Conservation (phyloP, 2,888 invertebrate species). For the Cryptocephalus moraei region DNA sequence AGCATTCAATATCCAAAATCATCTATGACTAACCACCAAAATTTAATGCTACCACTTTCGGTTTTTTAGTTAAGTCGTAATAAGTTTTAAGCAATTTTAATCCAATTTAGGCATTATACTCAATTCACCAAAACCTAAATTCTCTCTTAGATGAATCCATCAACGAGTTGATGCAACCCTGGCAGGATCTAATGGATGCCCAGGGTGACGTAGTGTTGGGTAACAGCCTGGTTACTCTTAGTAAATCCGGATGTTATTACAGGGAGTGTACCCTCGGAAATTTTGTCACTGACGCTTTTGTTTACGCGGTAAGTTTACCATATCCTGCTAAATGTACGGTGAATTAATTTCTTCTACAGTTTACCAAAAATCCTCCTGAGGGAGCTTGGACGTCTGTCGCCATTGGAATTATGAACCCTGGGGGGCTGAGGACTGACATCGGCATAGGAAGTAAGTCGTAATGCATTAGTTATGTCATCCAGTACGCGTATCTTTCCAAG, state of each 20-base stretch:
- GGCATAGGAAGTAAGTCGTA: slow-evolving; percentile 44
- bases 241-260: slow-evolving; percentile 41
- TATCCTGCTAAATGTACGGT: background rate
- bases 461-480: background rate
- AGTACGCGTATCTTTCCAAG: no score
- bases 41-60: no score
- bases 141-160: slow-evolving; percentile 46
- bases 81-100: no score
- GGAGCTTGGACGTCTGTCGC: slow-evolving; percentile 56
- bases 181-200: slow-evolving; percentile 47
- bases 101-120: background rate
- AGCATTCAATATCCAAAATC: background rate
- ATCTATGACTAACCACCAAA: no score
- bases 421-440: slow-evolving; percentile 61
- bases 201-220: slow-evolving; percentile 50
- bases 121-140: no score
- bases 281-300: slow-evolving; percentile 61
- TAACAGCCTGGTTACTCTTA: slow-evolving; percentile 33
- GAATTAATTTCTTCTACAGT: slow-evolving; percentile 14
- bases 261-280: slow-evolving; percentile 67
- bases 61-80: no score
- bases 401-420: slow-evolving; percentile 56
- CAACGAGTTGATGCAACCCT: slow-evolving; percentile 47
- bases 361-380: slow-evolving; percentile 11
- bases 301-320: slow-evolving; percentile 45